Evolutionary conservation across 1,140 invertebrate species (phyloP).

Genomic region (Goniozus legneri): DNA sequence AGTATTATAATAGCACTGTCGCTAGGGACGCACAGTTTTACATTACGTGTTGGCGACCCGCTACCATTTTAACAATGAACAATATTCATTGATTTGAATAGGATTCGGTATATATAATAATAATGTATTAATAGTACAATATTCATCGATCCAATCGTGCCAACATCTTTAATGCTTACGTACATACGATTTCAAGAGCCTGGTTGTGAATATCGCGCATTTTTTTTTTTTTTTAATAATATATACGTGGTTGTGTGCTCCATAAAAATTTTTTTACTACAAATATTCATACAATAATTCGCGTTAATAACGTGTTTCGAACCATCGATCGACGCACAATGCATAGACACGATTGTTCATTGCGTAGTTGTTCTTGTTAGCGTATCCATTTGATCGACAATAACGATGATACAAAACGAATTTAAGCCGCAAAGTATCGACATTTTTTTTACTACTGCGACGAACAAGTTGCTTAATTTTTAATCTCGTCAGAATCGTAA

Average conservation of each 20-base stretch:
- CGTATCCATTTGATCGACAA: not conserved
- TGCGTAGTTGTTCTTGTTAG: not conserved
- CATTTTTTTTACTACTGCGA: too few relatives aligned
- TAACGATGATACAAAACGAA: not conserved
- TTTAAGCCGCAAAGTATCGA: too few relatives aligned
- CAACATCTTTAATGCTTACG: slow-evolving; percentile 9
- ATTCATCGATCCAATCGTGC: slow-evolving; percentile 15
- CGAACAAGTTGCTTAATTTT: too few relatives aligned
- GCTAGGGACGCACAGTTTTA: slow-evolving; percentile 30
- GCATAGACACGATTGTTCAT: too few relatives aligned
- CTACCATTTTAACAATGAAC: slow-evolving; percentile 34
- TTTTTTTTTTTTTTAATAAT: too few relatives aligned
- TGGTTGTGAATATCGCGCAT: slow-evolving; percentile 17
- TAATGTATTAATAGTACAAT: slow-evolving; percentile 26
- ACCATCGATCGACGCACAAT: not conserved
- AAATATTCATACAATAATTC: slow-evolving; percentile 15
- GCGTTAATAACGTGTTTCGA: not conserved
- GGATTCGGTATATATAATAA: slow-evolving; percentile 26
- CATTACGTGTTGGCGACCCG: slow-evolving; percentile 25
- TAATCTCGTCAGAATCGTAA: too few relatives aligned
- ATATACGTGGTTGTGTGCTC: slow-evolving; percentile 4
- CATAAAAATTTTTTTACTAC: slow-evolving; percentile 20
- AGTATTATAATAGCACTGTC: slow-evolving; percentile 37
- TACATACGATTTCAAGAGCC: slow-evolving; percentile 21
- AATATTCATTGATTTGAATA: slow-evolving; percentile 28